A percentile compares a stretch with the other conserved stretches of the same genome.
Evolutionary conservation across 2,888 invertebrate species (phyloP).

Genomic region (Temnothorax ravouxi): DNA sequence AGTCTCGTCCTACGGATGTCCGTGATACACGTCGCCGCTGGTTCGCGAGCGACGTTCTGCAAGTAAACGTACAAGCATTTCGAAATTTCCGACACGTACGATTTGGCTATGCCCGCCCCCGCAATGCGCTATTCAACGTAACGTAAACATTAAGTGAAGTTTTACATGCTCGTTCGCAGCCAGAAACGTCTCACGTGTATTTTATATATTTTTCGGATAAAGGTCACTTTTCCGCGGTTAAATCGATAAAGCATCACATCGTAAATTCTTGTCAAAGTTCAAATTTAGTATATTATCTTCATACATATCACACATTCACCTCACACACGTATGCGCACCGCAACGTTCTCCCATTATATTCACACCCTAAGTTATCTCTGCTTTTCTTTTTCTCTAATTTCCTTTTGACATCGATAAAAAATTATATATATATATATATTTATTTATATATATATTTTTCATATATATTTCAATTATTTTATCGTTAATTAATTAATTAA

Average conservation of each 20-base stretch:
- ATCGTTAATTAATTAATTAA: slow-evolving; percentile 77
- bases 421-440: slow-evolving; percentile 74
- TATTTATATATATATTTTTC: slow-evolving; percentile 55
- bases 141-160: slow-evolving; percentile 73
- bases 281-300: slow-evolving; percentile 71
- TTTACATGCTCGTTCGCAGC: slow-evolving; percentile 68
- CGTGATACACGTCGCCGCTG: slow-evolving; percentile 56
- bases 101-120: slow-evolving; percentile 75
- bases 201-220: slow-evolving; percentile 78
- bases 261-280: slow-evolving; percentile 77
- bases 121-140: slow-evolving; percentile 72
- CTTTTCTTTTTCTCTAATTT: slow-evolving; percentile 71
- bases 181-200: slow-evolving; percentile 77
- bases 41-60: slow-evolving; percentile 55
- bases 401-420: slow-evolving; percentile 78
- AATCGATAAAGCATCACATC: slow-evolving; percentile 82
- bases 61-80: slow-evolving; percentile 72
- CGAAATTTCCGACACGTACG: slow-evolving; percentile 76
- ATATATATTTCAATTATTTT: slow-evolving; percentile 77
- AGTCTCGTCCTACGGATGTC: slow-evolving; percentile 20
- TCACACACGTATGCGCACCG: slow-evolving; percentile 63
- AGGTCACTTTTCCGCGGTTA: slow-evolving; percentile 83
- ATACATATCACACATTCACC: slow-evolving; percentile 62
- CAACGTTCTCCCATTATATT: slow-evolving; percentile 62
- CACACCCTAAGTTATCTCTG: slow-evolving; percentile 65